Conservation (phyloP, 1,140 invertebrate genomes). For the Patella vulgata region DNA sequence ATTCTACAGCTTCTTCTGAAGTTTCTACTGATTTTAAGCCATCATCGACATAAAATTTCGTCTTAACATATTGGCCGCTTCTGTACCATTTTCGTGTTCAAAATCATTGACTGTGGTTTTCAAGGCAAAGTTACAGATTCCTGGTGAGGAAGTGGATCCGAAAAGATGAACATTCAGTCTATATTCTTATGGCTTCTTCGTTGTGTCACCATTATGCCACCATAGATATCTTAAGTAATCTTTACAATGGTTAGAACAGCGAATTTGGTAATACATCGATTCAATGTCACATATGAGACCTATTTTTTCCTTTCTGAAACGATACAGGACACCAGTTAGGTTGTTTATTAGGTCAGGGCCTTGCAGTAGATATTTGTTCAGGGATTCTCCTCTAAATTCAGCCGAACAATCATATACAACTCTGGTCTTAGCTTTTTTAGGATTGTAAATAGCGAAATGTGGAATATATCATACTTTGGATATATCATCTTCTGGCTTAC, state of each 20-base stretch:
- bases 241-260: slow-evolving; percentile 7
- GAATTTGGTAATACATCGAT: slow-evolving; percentile 48
- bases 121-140: slow-evolving; percentile 34
- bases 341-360: slow-evolving; percentile 46
- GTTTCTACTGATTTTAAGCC: slow-evolving; percentile 28
- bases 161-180: slow-evolving; percentile 37
- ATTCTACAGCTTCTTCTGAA: slow-evolving; percentile 24
- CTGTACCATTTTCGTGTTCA: slow-evolving; percentile 13
- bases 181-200: slow-evolving; percentile 2
- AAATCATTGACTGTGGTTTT: slow-evolving; percentile 26
- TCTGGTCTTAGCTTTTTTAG: no score
- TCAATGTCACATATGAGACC: slow-evolving; percentile 47
- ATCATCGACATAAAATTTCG: slow-evolving; percentile 46
- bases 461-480: slow-evolving; percentile 39
- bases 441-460: no score
- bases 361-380: slow-evolving; percentile 45
- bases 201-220: slow-evolving; percentile 24
- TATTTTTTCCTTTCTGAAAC: slow-evolving; percentile 40
- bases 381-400: slow-evolving; percentile 23
- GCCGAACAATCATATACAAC: slow-evolving; percentile 43
- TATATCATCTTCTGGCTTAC: slow-evolving; percentile 5
- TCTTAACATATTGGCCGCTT: slow-evolving; percentile 22
- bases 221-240: slow-evolving; percentile 39
- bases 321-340: slow-evolving; percentile 42
- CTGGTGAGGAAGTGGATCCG: slow-evolving; percentile 28